A percentile compares a stretch with the other conserved stretches of the same genome.
phyloP scores from a whole-genome alignment of 1,140 invertebrate species.

The Drosophila rufa region DNA sequence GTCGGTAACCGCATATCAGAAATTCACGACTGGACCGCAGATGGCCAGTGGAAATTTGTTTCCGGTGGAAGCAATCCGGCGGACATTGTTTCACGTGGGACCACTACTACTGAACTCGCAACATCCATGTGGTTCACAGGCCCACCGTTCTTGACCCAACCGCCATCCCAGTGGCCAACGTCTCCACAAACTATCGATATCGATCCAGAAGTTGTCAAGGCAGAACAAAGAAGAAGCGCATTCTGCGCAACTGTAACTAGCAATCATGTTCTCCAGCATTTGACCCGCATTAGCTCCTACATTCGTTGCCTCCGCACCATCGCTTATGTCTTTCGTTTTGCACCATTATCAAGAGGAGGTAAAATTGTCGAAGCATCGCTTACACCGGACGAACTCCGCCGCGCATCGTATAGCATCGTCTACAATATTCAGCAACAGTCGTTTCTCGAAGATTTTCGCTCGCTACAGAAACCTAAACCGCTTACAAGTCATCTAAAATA shows the following conservation, averaged over 20 bases:
- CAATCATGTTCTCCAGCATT: neutral
- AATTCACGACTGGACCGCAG: constrained; percentile 4
- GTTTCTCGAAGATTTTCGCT: neutral
- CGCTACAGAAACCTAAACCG: neutral
- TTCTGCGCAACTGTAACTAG: neutral
- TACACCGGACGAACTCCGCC: too few relatives aligned
- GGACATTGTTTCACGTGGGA: too few relatives aligned
- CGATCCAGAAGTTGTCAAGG: neutral
- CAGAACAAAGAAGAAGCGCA: constrained; percentile 1
- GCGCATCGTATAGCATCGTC: too few relatives aligned
- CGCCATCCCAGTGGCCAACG: constrained; percentile 49
- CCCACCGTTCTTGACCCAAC: constrained; percentile 1
- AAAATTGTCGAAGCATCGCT: too few relatives aligned
- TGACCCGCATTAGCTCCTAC: neutral
- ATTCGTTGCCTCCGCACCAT: neutral
- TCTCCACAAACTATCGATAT: neutral
- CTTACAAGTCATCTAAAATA: too few relatives aligned
- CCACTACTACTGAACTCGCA: neutral
- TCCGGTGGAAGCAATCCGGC: neutral
- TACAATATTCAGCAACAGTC: too few relatives aligned
- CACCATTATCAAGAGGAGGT: neutral
- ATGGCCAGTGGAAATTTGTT: constrained; percentile 6
- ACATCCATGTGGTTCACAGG: constrained; percentile 7
- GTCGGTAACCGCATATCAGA: constrained; percentile 10
- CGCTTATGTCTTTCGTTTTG: neutral